Evolutionary conservation across 2,113 vertebrate species (phyloP).

Genomic region (Hippoglossus stenolepis): DNA sequence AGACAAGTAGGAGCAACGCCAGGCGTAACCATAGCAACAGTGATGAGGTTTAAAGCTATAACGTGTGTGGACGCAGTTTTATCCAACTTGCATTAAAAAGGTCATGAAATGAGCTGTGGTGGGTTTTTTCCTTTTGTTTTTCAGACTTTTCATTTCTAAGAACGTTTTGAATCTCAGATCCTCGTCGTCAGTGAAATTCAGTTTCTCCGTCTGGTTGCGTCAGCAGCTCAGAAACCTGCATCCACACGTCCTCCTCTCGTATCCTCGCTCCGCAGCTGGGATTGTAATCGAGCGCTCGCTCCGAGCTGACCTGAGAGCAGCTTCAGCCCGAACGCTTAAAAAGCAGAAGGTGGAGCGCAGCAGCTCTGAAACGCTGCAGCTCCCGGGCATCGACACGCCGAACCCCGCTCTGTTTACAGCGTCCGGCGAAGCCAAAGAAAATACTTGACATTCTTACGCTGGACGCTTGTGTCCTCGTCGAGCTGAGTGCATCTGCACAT

Average conservation of each 20-base stretch:
- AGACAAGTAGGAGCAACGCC: background rate
- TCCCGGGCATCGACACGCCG: slow-evolving; percentile 16
- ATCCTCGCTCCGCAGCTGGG: background rate
- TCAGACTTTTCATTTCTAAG: too few relatives aligned
- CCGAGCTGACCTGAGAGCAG: background rate
- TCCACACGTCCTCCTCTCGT: too few relatives aligned
- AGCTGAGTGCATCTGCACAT: slow-evolving; percentile 30
- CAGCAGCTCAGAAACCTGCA: too few relatives aligned
- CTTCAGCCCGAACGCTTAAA: background rate
- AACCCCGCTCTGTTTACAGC: slow-evolving; percentile 64
- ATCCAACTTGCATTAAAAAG: too few relatives aligned
- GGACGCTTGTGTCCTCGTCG: slow-evolving; percentile 25
- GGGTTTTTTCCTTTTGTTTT: too few relatives aligned
- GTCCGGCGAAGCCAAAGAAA: slow-evolving; percentile 3
- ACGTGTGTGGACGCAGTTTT: too few relatives aligned
- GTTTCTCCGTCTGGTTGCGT: too few relatives aligned
- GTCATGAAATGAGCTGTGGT: too few relatives aligned
- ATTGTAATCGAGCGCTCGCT: background rate
- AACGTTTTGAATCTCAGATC: too few relatives aligned
- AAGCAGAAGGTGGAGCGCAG: background rate
- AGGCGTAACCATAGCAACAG: background rate
- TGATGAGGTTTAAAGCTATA: background rate
- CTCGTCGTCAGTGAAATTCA: too few relatives aligned
- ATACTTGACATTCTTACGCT: slow-evolving; percentile 63
- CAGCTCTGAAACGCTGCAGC: background rate